Percentiles rank a stretch among this genome's conserved stretches.
Conservation (phyloP, 2,113 vertebrate genomes). For the Phaethornis superciliosus region DNA sequence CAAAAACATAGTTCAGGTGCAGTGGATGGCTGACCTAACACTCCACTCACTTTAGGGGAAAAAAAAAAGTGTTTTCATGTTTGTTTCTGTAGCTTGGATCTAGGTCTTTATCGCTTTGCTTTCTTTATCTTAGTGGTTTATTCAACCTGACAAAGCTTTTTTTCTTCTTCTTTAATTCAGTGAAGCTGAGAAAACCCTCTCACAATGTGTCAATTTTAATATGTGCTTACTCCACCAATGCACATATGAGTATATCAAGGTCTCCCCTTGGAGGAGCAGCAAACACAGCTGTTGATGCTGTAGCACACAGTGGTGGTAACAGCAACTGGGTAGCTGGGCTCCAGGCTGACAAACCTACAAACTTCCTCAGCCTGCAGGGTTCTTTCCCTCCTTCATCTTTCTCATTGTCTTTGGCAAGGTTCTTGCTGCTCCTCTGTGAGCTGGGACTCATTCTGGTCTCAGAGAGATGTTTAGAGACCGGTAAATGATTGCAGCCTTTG, state of each 20-base stretch:
- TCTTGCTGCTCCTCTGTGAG: neutral
- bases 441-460: neutral
- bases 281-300: neutral
- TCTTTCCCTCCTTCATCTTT: neutral
- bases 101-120: slow-evolving; percentile 35
- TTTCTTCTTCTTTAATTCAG: neutral
- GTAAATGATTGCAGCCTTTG: neutral
- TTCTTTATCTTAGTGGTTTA: slow-evolving; percentile 41
- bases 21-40: slow-evolving; percentile 6
- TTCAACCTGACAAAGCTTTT: slow-evolving; percentile 36
- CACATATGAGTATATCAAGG: neutral
- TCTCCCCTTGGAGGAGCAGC: slow-evolving; percentile 1
- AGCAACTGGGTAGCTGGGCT: neutral
- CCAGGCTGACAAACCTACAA: neutral
- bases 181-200: slow-evolving; percentile 38
- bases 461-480: neutral
- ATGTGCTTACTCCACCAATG: slow-evolving; percentile 23
- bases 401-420: neutral
- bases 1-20: neutral
- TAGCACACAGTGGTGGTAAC: neutral
- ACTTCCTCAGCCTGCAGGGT: neutral
- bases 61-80: neutral
- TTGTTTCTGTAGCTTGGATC: slow-evolving; percentile 19
- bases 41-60: neutral
- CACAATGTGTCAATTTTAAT: slow-evolving; percentile 52